Conservation (phyloP, 2,797 vertebrate genomes). For the Aldrovandia affinis region DNA sequence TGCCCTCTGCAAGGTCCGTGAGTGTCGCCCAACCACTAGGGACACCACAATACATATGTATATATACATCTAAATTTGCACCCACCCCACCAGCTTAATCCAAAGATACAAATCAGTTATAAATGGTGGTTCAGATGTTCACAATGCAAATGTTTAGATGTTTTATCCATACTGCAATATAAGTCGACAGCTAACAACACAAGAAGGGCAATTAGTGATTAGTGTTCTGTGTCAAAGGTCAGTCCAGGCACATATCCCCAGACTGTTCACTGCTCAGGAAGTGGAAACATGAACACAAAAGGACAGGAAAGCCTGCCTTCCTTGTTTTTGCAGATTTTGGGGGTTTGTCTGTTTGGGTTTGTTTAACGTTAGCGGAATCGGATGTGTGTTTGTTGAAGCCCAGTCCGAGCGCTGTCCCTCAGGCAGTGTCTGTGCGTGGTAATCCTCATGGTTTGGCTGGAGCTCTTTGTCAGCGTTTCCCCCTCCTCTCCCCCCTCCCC, state of each 20-base stretch:
- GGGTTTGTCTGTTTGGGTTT: background rate
- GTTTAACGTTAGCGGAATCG: background rate
- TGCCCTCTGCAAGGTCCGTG: too few species aligned
- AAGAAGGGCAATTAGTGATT: background rate
- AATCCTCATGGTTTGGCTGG: constrained; percentile 36
- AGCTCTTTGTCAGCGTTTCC: constrained; percentile 35
- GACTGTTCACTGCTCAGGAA: background rate
- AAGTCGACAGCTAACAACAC: background rate
- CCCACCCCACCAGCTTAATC: background rate
- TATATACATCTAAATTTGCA: background rate
- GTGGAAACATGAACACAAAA: background rate
- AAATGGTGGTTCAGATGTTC: background rate
- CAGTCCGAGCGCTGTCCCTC: background rate
- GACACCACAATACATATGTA: too few species aligned
- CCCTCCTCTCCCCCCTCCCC: constrained; percentile 68
- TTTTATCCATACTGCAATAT: background rate
- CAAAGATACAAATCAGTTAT: background rate
- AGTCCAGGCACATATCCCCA: background rate
- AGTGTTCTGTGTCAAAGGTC: background rate
- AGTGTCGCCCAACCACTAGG: background rate
- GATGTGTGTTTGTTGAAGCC: background rate
- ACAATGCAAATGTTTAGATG: background rate
- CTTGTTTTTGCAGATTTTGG: background rate
- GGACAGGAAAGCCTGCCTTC: background rate
- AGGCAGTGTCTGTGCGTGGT: too few species aligned